Evolutionary conservation across 2,797 vertebrate genomes (phyloP), one percentile per base, ranked within the genome.

Genomic region (Premnoplex brunnescens): DNA sequence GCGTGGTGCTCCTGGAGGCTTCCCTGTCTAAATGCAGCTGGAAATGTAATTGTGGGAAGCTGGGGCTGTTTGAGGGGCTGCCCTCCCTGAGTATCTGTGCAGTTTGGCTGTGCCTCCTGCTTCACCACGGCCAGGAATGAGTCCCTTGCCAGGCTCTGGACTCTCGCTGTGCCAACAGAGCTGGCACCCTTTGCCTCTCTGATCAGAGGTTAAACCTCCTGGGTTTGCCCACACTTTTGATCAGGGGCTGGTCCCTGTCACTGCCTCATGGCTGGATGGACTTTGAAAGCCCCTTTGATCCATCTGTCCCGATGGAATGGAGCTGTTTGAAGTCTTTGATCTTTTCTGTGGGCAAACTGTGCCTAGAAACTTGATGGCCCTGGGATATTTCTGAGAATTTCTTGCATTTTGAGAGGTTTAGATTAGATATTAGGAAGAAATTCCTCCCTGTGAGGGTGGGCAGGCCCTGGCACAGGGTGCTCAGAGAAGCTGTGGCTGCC

Each of bases 321-420:
- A 87, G n/a, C 56, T 39, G 43, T 82, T 51, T 51, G 54, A 94
- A 87, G 54, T 23, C 78, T 85, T 71, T 84, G 71, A 80, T 81
- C 56, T 21, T 59, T 85, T 28, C 32, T 49, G 23, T 39, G 58
- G 76, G 75, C 37, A 63, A 75, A n/a, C 24, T 43, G 39, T 67
- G 71, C 46, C 34, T 37, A 27, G 48, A 60, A 85, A 56, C 28
- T 20, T 56, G 77, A 77, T 64, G 43, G 77, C 27, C 27, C 51
- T 2, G 3, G 60, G 46, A 32, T 62, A 11, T 75, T 78, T 86
- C 62, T 81, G 62, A 63, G 41, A 36, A 43, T 80, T 94, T 81
- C 67, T 88, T 54, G 30, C 44, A 20, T 78, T 71, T 68, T 32
- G 30, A 30, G 51, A 43, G 41, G 19, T 43, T 62, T 43, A 32